A percentile compares a stretch with the other conserved stretches of the same genome.
These are phyloP conservation scores for Ruditapes philippinarum DNA, from an alignment of 1,140 invertebrate species.

Conservation along the genomic window DNA sequence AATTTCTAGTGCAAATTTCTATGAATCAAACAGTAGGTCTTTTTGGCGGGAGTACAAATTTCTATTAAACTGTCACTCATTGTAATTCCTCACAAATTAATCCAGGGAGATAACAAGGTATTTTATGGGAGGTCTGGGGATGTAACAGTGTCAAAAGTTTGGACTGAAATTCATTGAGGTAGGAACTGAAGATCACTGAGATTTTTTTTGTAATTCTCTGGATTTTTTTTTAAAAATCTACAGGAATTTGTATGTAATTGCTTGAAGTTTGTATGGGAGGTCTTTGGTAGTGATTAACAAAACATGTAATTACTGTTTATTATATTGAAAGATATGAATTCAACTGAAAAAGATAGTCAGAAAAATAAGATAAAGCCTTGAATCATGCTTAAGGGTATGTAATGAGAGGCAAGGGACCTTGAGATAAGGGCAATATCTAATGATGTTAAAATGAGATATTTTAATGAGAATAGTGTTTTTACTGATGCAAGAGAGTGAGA, in stretches of 20 bases:
- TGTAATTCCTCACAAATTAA: slow-evolving; percentile 45
- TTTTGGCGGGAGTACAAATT: slow-evolving; percentile 37
- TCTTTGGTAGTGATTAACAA: neutral
- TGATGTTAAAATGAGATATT: too few relatives aligned
- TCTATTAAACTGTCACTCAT: slow-evolving; percentile 59
- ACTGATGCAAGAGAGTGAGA: too few relatives aligned
- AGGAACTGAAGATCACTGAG: neutral
- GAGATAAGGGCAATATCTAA: too few relatives aligned
- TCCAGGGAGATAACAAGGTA: slow-evolving; percentile 46
- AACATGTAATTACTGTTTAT: neutral
- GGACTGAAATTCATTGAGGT: neutral
- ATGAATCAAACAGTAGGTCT: neutral
- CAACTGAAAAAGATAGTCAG: too few relatives aligned
- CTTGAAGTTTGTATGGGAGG: neutral
- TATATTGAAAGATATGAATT: too few relatives aligned
- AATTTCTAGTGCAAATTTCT: neutral
- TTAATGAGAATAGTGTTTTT: too few relatives aligned
- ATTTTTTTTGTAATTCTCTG: neutral
- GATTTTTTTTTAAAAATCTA: neutral
- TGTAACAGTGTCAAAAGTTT: slow-evolving; percentile 10
- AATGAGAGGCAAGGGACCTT: too few relatives aligned
- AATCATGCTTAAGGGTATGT: too few relatives aligned
- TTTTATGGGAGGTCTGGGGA: slow-evolving; percentile 44
- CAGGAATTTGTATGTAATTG: neutral
- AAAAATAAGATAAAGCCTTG: too few relatives aligned